Conservation (phyloP, 2,888 invertebrate species). For the Stenodema calcarata region DNA sequence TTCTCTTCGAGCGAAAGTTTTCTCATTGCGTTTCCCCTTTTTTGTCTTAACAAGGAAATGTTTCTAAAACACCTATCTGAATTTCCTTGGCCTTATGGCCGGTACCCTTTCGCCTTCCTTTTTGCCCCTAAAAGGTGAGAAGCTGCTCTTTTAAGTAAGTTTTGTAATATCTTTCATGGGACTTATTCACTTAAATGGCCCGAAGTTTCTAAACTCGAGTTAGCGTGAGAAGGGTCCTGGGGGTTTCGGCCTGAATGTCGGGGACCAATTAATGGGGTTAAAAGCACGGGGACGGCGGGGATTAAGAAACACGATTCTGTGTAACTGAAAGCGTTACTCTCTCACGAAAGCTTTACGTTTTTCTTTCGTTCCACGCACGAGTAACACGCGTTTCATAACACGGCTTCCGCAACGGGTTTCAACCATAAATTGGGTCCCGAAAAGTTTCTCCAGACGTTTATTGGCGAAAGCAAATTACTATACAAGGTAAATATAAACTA, state of each 20-base stretch:
- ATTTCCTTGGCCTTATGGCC: slow-evolving; percentile 37
- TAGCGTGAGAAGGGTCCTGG: slow-evolving; percentile 11
- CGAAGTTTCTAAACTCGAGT: slow-evolving; percentile 38
- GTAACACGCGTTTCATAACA: background rate
- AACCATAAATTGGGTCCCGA: background rate
- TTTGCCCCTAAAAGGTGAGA: background rate
- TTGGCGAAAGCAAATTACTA: too few species aligned
- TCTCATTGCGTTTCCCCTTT: slow-evolving; percentile 1
- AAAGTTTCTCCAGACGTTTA: too few species aligned
- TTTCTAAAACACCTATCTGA: slow-evolving; percentile 38
- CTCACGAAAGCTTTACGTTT: background rate
- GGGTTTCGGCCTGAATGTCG: slow-evolving; percentile 20
- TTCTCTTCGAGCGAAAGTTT: background rate
- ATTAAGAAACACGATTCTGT: slow-evolving; percentile 24
- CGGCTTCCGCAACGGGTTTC: background rate
- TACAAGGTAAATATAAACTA: too few species aligned
- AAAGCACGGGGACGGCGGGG: background rate
- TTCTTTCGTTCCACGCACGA: background rate
- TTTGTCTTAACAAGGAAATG: slow-evolving; percentile 39
- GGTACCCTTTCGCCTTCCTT: background rate
- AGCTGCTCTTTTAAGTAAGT: slow-evolving; percentile 38
- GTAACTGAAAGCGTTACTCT: slow-evolving; percentile 14
- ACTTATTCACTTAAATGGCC: slow-evolving; percentile 45
- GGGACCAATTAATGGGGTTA: slow-evolving; percentile 33
- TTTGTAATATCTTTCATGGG: slow-evolving; percentile 43